These are phyloP conservation scores for Alligator sinensis DNA, from an alignment of 2,113 vertebrate genomes.

Conservation along the genomic window DNA sequence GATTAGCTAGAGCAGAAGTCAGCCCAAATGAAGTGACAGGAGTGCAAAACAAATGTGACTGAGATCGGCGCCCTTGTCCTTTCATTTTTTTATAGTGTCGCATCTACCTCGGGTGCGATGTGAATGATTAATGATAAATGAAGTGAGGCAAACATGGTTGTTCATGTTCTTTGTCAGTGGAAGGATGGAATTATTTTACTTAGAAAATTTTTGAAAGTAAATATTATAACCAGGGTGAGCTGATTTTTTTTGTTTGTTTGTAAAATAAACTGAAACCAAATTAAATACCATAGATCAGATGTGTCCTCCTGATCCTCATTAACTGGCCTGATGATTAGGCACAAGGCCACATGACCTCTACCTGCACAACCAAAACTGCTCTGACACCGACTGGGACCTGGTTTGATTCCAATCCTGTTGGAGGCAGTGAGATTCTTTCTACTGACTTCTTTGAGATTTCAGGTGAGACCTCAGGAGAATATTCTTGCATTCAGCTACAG, in stretches of 20 bases:
- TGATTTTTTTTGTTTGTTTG: background rate
- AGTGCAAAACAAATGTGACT: background rate
- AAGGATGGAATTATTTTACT: background rate
- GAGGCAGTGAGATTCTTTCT: background rate
- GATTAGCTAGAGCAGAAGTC: background rate
- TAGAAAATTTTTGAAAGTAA: background rate
- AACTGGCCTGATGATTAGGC: background rate
- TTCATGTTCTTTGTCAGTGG: background rate
- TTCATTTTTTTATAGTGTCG: background rate
- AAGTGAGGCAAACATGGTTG: background rate
- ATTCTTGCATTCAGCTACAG: background rate
- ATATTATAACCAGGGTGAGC: background rate
- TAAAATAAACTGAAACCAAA: background rate
- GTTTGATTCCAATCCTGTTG: background rate
- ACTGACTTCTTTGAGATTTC: background rate
- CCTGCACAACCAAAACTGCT: background rate
- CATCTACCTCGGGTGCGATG: accelerated
- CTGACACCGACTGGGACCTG: accelerated
- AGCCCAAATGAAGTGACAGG: background rate
- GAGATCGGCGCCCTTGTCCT: background rate
- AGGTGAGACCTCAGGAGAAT: background rate
- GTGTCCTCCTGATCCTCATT: background rate
- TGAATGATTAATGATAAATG: background rate
- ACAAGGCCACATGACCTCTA: background rate
- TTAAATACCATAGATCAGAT: background rate